phyloP scores from a whole-genome alignment of 1,140 invertebrate genomes.

The Papilio helenus region DNA sequence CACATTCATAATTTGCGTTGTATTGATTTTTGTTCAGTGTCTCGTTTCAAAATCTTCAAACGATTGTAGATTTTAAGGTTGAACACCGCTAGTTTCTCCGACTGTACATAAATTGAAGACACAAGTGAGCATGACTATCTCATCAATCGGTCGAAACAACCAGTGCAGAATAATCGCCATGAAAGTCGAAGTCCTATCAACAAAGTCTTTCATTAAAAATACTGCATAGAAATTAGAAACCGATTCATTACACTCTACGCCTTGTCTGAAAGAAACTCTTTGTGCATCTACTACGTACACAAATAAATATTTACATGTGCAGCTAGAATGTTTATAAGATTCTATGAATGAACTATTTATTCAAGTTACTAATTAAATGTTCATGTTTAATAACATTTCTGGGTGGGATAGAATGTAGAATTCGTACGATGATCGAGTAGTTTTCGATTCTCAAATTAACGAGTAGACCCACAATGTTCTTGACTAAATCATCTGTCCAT shows the following conservation, averaged over 20 bases:
- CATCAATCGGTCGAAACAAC: background rate
- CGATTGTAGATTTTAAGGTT: too few species aligned
- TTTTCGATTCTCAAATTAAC: background rate
- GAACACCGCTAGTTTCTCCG: too few species aligned
- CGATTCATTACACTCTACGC: background rate
- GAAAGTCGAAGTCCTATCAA: background rate
- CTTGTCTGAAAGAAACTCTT: background rate
- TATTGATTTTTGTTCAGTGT: too few species aligned
- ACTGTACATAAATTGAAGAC: background rate
- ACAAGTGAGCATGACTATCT: background rate
- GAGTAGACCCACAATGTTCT: too few species aligned
- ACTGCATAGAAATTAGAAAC: background rate
- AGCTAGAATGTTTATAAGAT: background rate
- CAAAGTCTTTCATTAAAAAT: background rate
- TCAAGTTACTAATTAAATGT: background rate
- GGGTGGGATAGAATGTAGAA: background rate
- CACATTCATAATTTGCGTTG: too few species aligned
- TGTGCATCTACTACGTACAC: background rate
- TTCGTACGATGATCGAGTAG: background rate
- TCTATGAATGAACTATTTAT: background rate
- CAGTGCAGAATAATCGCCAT: slow-evolving; percentile 3
- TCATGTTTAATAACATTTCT: slow-evolving; percentile 26
- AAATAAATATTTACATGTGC: background rate
- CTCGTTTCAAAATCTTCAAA: too few species aligned
- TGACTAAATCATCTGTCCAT: too few species aligned